Evolutionary conservation across 2,888 invertebrate genomes (phyloP).

Genomic region (Hyppa rectilinea): DNA sequence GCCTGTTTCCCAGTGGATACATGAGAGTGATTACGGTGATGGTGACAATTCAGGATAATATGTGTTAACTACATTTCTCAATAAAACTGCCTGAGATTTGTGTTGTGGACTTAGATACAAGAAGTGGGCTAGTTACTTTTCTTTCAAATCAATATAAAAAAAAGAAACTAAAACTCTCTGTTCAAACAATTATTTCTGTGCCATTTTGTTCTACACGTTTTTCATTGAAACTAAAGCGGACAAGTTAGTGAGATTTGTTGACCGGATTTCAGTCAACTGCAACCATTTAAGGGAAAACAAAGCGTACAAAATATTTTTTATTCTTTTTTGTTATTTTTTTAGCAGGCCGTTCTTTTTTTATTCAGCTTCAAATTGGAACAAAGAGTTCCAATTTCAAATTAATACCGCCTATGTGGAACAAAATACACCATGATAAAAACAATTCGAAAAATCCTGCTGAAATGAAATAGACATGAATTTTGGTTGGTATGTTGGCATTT

Average conservation of each 20-base stretch:
- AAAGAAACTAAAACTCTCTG: background rate
- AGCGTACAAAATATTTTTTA: background rate
- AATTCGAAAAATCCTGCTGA: too few species aligned
- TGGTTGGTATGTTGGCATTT: background rate
- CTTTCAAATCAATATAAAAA: background rate
- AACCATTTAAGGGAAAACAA: background rate
- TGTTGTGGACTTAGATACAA: background rate
- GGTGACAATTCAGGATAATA: too few species aligned
- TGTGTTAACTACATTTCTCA: too few species aligned
- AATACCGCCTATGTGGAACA: background rate
- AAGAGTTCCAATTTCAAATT: background rate
- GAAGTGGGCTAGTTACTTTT: background rate
- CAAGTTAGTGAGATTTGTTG: background rate
- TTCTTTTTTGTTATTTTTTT: background rate
- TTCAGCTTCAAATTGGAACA: background rate
- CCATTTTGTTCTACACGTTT: background rate
- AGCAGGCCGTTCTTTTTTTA: background rate
- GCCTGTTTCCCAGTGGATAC: too few species aligned
- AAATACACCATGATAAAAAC: background rate
- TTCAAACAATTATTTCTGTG: background rate
- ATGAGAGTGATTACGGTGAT: too few species aligned
- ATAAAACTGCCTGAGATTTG: too few species aligned
- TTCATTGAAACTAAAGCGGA: background rate
- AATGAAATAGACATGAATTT: constrained; percentile 1
- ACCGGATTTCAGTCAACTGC: background rate